Conservation (phyloP, 37 sponge, comb jelly and placozoan species). For the Lycopodina hypogea region DNA sequence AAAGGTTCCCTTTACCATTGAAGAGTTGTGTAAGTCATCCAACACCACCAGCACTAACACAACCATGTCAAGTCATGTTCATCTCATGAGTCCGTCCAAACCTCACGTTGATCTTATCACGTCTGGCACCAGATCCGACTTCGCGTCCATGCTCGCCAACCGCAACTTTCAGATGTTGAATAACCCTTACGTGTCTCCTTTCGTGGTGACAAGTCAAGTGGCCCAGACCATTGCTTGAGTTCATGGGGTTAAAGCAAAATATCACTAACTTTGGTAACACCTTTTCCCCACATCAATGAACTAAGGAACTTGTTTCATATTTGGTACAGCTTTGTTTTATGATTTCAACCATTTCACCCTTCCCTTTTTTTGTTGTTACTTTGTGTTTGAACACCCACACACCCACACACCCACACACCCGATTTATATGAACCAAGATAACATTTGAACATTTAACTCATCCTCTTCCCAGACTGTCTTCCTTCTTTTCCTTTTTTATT, state of each 20-base stretch:
- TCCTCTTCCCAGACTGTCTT: too few relatives aligned
- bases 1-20: conserved; percentile 66
- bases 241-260: too few relatives aligned
- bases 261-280: too few relatives aligned
- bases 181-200: background rate
- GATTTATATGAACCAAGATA: background rate
- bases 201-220: background rate
- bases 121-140: background rate
- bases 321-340: too few relatives aligned
- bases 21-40: conserved; percentile 81
- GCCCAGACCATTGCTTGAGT: conserved; percentile 17
- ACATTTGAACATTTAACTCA: background rate
- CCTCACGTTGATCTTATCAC: background rate
- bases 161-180: background rate
- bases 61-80: conserved; percentile 32
- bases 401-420: too few relatives aligned
- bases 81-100: conserved; percentile 23
- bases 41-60: background rate
- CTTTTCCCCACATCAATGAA: too few relatives aligned
- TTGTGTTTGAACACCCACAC: too few relatives aligned
- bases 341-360: too few relatives aligned
- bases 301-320: too few relatives aligned
- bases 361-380: too few relatives aligned
- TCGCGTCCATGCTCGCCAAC: background rate
- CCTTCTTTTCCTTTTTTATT: too few relatives aligned